Evolutionary conservation across 1,140 invertebrate species (phyloP).

Genomic region (Gonioctena quinquepunctata): DNA sequence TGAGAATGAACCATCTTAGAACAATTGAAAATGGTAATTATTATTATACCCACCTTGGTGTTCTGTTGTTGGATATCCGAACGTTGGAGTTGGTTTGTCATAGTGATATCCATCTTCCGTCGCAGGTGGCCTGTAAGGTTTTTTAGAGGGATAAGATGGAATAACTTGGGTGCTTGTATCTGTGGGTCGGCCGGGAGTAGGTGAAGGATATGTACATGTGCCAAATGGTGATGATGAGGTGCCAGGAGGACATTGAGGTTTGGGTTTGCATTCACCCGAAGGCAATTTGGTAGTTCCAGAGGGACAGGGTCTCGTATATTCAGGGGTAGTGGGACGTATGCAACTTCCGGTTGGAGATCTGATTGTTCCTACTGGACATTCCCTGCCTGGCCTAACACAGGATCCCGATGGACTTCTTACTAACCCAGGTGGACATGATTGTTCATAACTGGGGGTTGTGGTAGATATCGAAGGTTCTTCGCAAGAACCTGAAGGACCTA

Average conservation of each 20-base stretch:
- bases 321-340: neutral
- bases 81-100: constrained; percentile 20
- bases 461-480: neutral
- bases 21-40: neutral
- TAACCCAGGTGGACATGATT: neutral
- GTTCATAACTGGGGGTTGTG: neutral
- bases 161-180: constrained; percentile 10
- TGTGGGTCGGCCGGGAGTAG: constrained; percentile 1
- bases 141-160: constrained; percentile 13
- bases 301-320: neutral
- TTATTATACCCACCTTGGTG: neutral
- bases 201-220: neutral
- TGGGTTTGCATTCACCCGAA: neutral
- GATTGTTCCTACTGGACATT: neutral
- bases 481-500: constrained; percentile 16
- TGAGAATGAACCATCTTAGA: neutral
- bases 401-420: neutral
- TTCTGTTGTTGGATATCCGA: constrained; percentile 2
- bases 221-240: constrained; percentile 9
- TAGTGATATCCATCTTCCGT: constrained; percentile 24
- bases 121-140: constrained; percentile 20
- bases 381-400: neutral
- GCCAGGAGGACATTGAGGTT: constrained; percentile 7
- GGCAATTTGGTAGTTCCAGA: neutral
- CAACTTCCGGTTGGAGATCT: neutral